Conservation (phyloP, 2,888 invertebrate genomes). For the Acrobasis suavella region DNA sequence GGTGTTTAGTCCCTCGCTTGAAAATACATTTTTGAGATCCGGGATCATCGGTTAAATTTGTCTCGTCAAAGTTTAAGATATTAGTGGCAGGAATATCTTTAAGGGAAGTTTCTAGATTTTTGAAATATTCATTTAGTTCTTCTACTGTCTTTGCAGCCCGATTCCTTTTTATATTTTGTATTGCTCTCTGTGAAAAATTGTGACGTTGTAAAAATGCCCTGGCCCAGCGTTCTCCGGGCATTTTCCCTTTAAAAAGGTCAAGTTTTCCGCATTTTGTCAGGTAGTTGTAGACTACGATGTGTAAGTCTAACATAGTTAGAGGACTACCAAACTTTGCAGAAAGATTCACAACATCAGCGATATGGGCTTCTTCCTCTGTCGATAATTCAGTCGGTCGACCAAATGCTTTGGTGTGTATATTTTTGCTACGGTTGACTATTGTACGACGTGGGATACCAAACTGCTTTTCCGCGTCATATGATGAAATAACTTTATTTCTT, state of each 20-base stretch:
- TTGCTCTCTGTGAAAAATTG: background rate
- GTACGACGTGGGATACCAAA: background rate
- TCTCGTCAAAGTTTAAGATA: conserved; percentile 3
- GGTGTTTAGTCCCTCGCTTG: conserved; percentile 3
- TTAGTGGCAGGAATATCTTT: conserved; percentile 1
- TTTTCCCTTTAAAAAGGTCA: background rate
- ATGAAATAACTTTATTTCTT: background rate
- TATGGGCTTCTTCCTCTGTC: background rate
- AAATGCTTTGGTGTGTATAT: background rate
- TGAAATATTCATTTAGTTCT: background rate
- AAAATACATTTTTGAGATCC: background rate
- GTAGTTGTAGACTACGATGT: background rate
- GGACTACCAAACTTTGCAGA: background rate
- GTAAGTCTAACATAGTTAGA: background rate
- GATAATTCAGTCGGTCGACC: background rate
- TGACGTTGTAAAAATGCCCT: background rate
- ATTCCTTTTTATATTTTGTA: background rate
- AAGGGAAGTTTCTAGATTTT: background rate
- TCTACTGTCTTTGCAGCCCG: background rate
- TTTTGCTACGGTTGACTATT: background rate
- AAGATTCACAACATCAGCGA: background rate
- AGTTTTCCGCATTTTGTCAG: background rate
- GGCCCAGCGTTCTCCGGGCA: background rate
- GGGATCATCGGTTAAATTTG: background rate
- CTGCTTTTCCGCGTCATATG: background rate